Base-by-base conservation (phyloP, 2,888 invertebrate genomes). In the Diachrysia chrysitis region DNA sequence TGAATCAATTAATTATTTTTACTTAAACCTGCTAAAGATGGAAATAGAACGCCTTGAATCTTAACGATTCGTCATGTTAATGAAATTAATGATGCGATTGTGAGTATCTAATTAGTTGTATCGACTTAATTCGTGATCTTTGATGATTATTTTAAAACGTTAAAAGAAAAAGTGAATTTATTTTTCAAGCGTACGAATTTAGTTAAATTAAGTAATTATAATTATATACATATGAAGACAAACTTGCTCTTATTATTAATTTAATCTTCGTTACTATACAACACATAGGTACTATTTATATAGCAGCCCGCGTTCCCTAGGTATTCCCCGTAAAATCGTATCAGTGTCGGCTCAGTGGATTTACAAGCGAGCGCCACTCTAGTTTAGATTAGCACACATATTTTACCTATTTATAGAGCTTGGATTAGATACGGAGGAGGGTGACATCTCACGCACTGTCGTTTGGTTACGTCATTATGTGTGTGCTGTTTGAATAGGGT, bases 381-480 rank as follows among this genome's bases (percentile, higher is more conserved):
- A 59, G 59, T 57, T 71, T 63, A 63, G 73, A 79, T 79, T 76
- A 78, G 71, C 73, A 73, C 65, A 76, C 63, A 71, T 65, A 61
- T 76, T 51, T 51, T 69, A 68, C 23, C 64, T 76, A 79, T 76
- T 69, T 69, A 74, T 78, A 79, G 66, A 51, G 62, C 66, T 70
- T 48, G 72, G 64, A 71, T 72, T 72, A 78, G 65, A 75, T 77
- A 79, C 46, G 64, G 32, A 59, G 60, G 37, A 62, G 60, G 51
- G 60, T 65, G 59, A 72, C 59, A 75, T 72, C 64, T 74, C 61
- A 69, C 75, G 76, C 73, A 63, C 32, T 56, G 48, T 21, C 58
- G 72, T 54, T 75, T 72, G 69, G 76, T 76, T 75, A 65, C 76
- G 64, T 65, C 53, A 25, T 25, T 16, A 54, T 21, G 48, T 51